Percentiles rank a stretch among this genome's conserved stretches.
Conservation (phyloP, 2,113 vertebrate species). For the Alethe diademata region DNA sequence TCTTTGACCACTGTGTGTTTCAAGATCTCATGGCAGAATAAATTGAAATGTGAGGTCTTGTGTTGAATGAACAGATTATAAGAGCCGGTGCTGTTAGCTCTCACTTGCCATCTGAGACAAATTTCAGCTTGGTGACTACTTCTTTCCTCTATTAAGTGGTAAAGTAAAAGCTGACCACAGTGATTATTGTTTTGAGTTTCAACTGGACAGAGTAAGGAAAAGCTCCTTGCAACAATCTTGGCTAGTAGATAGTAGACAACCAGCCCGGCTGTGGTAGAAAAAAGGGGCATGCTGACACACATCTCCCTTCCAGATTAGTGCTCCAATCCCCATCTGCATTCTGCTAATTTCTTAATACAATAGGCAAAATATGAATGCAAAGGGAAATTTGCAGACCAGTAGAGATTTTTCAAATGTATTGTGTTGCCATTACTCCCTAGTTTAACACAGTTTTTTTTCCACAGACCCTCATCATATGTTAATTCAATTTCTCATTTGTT, state of each 20-base stretch:
- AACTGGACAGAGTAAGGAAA: neutral
- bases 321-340: neutral
- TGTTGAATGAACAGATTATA: neutral
- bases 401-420: neutral
- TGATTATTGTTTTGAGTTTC: neutral
- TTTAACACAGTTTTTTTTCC: neutral
- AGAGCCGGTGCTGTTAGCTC: neutral
- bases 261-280: neutral
- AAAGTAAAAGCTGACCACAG: neutral
- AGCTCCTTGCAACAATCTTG: neutral
- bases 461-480: neutral
- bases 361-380: neutral
- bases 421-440: neutral
- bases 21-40: neutral
- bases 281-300: neutral
- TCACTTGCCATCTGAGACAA: neutral
- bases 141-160: neutral
- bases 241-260: neutral
- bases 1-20: neutral
- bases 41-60: conserved; percentile 3
- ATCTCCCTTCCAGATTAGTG: neutral
- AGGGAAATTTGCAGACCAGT: neutral
- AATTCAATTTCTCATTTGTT: neutral
- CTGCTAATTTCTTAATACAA: neutral
- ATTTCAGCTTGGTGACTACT: neutral